Conservation (phyloP, 2,888 invertebrate species). For the Dascillus cervinus region DNA sequence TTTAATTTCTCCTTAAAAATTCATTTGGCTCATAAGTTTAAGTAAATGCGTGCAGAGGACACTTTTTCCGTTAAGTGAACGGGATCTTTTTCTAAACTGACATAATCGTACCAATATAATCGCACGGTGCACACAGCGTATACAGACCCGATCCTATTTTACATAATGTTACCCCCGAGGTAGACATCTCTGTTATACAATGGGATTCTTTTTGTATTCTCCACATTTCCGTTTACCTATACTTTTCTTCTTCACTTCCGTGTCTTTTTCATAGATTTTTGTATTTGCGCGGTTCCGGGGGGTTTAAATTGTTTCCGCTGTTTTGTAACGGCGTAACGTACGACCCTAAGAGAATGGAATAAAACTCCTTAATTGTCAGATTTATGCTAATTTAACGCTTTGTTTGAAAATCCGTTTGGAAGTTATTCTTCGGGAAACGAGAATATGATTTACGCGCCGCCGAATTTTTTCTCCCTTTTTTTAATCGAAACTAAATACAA, state of each 20-base stretch:
- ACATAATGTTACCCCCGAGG: slow-evolving; percentile 39
- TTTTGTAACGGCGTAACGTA: slow-evolving; percentile 26
- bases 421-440: neutral
- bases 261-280: slow-evolving; percentile 28
- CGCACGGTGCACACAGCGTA: slow-evolving; percentile 18
- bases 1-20: too few relatives aligned
- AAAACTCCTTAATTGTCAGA: slow-evolving; percentile 29
- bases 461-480: too few relatives aligned
- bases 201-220: slow-evolving; percentile 34
- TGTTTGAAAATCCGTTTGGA: slow-evolving; percentile 10
- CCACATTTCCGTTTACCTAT: slow-evolving; percentile 29
- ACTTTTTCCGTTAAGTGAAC: neutral
- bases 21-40: too few relatives aligned
- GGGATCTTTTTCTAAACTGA: slow-evolving; percentile 9
- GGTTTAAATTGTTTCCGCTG: slow-evolving; percentile 30
- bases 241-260: slow-evolving; percentile 25
- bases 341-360: slow-evolving; percentile 20
- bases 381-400: slow-evolving; percentile 24
- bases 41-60: neutral
- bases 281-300: slow-evolving; percentile 27
- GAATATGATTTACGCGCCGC: too few relatives aligned
- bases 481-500: too few relatives aligned
- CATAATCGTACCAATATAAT: slow-evolving; percentile 21
- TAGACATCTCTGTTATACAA: slow-evolving; percentile 31
- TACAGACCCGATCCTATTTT: slow-evolving; percentile 27